These are phyloP conservation scores for Micoletzkya japonica DNA, from an alignment of 2,888 invertebrate species.

Conservation along the genomic window DNA sequence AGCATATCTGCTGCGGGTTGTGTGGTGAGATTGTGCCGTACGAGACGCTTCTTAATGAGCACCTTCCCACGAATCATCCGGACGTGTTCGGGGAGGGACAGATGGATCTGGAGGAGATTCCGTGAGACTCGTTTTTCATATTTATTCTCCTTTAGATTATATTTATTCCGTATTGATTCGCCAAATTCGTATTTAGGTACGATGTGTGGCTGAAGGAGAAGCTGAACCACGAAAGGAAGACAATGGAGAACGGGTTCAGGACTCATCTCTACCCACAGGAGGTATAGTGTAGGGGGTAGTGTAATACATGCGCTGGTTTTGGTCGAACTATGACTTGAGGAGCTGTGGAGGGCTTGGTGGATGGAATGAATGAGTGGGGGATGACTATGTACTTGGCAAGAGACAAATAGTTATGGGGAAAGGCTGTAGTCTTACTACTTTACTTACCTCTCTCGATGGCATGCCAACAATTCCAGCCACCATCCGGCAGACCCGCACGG, in stretches of 20 bases:
- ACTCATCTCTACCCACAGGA: background rate
- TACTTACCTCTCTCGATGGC: too few relatives aligned
- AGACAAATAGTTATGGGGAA: too few relatives aligned
- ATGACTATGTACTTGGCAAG: background rate
- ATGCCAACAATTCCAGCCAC: too few relatives aligned
- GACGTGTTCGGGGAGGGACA: constrained; percentile 50
- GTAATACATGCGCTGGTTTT: too few relatives aligned
- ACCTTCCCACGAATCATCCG: constrained; percentile 57
- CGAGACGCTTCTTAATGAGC: constrained; percentile 50
- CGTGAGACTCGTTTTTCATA: too few relatives aligned
- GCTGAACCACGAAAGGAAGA: constrained; percentile 41
- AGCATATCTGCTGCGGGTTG: constrained; percentile 59
- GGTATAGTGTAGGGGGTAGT: too few relatives aligned
- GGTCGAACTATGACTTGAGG: too few relatives aligned
- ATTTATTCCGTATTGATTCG: too few relatives aligned
- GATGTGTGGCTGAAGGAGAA: constrained; percentile 51
- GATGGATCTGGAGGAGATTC: constrained; percentile 58
- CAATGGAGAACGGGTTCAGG: constrained; percentile 47
- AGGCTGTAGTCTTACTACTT: too few relatives aligned
- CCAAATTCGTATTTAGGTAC: too few relatives aligned
- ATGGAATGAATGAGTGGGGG: background rate
- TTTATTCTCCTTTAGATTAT: too few relatives aligned
- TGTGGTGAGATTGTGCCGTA: constrained; percentile 62
- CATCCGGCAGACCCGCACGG: too few relatives aligned
- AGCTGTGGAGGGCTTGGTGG: background rate